These are phyloP conservation scores for Philereme vetulata DNA, from an alignment of 2,888 invertebrate genomes.

Conservation along the genomic window DNA sequence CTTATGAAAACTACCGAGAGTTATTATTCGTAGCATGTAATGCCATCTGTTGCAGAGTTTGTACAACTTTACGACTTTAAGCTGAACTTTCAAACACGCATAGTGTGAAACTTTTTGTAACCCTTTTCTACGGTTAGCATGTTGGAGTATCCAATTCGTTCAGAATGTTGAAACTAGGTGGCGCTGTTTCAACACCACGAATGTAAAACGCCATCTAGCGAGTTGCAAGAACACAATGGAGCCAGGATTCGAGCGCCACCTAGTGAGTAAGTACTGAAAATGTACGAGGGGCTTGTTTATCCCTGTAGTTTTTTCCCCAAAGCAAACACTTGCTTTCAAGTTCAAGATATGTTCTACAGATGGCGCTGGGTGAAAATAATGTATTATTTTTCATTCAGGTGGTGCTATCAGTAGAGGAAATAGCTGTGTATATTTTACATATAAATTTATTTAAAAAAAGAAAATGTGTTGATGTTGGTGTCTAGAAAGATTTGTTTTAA, in stretches of 20 bases:
- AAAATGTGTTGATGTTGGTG: too few species aligned
- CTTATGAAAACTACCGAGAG: too few species aligned
- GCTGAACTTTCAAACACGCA: too few species aligned
- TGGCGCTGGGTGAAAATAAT: slow-evolving; percentile 17
- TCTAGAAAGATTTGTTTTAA: too few species aligned
- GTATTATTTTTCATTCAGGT: slow-evolving; percentile 3
- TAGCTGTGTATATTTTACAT: neutral
- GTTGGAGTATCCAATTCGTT: slow-evolving; percentile 4
- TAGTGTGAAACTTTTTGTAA: neutral
- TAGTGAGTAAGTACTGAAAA: neutral
- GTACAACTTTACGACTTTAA: neutral
- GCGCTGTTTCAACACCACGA: slow-evolving; percentile 5
- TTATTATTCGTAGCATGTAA: neutral
- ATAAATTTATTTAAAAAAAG: too few species aligned
- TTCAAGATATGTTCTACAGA: slow-evolving; percentile 8
- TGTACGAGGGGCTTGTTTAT: neutral
- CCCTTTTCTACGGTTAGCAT: neutral
- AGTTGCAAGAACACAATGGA: neutral
- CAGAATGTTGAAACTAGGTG: slow-evolving; percentile 7
- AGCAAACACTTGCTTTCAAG: neutral
- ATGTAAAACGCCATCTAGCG: slow-evolving; percentile 19
- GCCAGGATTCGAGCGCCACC: slow-evolving; percentile 6
- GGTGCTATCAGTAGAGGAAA: neutral
- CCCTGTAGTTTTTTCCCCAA: neutral
- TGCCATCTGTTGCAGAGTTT: slow-evolving; percentile 18